Base-by-base conservation (phyloP, 2,797 vertebrate genomes). In the Phoeniculus purpureus region DNA sequence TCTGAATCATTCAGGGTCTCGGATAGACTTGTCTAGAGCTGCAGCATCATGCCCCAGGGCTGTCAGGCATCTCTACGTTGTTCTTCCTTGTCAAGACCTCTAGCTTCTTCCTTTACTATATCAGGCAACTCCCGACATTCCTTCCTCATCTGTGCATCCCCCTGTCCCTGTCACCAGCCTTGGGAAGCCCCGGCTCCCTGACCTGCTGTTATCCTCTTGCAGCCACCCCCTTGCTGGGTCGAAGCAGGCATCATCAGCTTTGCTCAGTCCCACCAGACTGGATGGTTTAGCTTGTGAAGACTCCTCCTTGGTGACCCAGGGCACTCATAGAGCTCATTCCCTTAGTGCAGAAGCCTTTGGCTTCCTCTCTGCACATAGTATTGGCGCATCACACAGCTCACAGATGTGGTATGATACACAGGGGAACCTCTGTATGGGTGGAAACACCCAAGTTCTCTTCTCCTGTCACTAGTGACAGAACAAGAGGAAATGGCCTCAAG, bases 151-250 rank as follows among this genome's bases (percentile, higher is more conserved):
- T 67, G 58, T 31, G 50, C 25, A 20, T 29, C 55, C 43, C 25
- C 3, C 43, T 13, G 12, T 56, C 34, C 32, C n/a, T 37, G 40
- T 76, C 27, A 16, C 58, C 34, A 21, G 40, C 61, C 55, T 60
- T 0, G 0, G 55, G 27, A 81, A 58, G 50, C 25, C 73, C 64
- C 7, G 5, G 52, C n/a, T 10, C n/a, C 27, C 62, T 62, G 50
- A 7, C 29, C 48, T 59, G 34, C n/a, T 43, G 18, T 59, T 21
- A 51, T 81, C 16, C 17, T 34, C 27, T 29, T 43, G 31, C 56
- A 72, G 17, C 25, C 34, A 5, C 16, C 21, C 45, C 15, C 55
- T 60, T 0, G 0, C 6, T 60, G 43, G 27, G 12, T 68, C 56
- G 76, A 40, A 72, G 6, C 15, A 32, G 45, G 18, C 61, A 29